phyloP scores from a whole-genome alignment of 2,888 invertebrate genomes.

The Herminia tarsipennalis region DNA sequence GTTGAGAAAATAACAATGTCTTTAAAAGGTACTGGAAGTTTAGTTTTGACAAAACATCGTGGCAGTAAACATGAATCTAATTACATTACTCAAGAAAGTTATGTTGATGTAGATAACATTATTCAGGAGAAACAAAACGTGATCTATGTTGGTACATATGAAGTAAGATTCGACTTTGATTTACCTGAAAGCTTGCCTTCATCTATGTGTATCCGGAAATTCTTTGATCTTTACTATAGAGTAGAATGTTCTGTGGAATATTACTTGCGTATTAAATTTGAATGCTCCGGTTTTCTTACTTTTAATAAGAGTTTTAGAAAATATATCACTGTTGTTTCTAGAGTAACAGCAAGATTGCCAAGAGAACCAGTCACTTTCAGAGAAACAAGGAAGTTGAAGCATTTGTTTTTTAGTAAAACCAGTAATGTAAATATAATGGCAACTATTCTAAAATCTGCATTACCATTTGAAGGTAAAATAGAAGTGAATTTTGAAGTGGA shows the following conservation, averaged over 20 bases:
- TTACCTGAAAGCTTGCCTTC: constrained; percentile 48
- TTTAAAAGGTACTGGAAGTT: constrained; percentile 37
- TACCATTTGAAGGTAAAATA: constrained; percentile 43
- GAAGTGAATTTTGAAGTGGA: constrained; percentile 45
- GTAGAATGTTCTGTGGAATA: constrained; percentile 46
- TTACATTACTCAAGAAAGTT: constrained; percentile 30
- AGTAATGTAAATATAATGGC: constrained; percentile 48
- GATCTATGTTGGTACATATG: constrained; percentile 27
- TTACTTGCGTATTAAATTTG: constrained; percentile 52
- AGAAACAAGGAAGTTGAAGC: constrained; percentile 45
- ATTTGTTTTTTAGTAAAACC: constrained; percentile 41
- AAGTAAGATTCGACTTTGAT: constrained; percentile 40
- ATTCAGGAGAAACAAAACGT: constrained; percentile 23
- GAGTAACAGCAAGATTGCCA: constrained; percentile 40
- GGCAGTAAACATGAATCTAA: not conserved
- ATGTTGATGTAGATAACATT: constrained; percentile 34
- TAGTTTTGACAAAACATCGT: constrained; percentile 15
- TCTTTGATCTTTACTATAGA: constrained; percentile 21
- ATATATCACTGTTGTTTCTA: constrained; percentile 46
- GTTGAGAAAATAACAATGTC: constrained; percentile 39
- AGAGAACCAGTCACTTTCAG: constrained; percentile 46
- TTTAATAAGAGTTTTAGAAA: constrained; percentile 48
- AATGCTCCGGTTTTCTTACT: constrained; percentile 47
- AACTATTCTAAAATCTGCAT: constrained; percentile 43
- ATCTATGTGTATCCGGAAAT: constrained; percentile 37